Conservation (phyloP, 2,113 vertebrate species). For the Nothocercus nigrocapillus region DNA sequence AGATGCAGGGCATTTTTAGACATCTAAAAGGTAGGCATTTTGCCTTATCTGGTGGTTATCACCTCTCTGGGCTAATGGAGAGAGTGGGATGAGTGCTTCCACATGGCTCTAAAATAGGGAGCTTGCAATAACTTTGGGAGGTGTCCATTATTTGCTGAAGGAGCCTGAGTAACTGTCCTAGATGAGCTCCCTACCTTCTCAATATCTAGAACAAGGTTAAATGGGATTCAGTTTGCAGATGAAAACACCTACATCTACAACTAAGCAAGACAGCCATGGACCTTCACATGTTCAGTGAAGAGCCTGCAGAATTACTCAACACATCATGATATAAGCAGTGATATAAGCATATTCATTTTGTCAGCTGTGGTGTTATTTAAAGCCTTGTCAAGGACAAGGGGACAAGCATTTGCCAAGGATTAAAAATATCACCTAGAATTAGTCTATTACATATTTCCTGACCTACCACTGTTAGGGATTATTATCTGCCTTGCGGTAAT, state of each 20-base stretch:
- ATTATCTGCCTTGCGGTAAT: neutral
- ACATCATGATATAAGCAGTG: neutral
- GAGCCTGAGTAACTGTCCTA: neutral
- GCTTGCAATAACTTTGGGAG: neutral
- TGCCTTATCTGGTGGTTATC: neutral
- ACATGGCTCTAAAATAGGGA: neutral
- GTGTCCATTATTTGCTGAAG: neutral
- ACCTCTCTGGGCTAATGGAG: neutral
- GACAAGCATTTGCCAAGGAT: neutral
- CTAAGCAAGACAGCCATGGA: neutral
- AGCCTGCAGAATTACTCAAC: neutral
- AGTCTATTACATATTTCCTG: neutral
- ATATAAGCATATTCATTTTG: neutral
- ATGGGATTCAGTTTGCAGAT: neutral
- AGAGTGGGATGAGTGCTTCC: neutral
- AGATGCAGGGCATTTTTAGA: neutral
- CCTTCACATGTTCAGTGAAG: neutral
- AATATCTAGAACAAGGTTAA: neutral
- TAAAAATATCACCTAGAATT: neutral
- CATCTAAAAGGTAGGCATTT: neutral
- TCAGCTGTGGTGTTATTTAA: neutral
- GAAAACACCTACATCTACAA: neutral
- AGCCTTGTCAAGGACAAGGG: neutral
- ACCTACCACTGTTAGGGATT: neutral
- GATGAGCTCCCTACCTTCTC: neutral